Conservation (phyloP, 2,113 vertebrate genomes). For the Salvator merianae region DNA sequence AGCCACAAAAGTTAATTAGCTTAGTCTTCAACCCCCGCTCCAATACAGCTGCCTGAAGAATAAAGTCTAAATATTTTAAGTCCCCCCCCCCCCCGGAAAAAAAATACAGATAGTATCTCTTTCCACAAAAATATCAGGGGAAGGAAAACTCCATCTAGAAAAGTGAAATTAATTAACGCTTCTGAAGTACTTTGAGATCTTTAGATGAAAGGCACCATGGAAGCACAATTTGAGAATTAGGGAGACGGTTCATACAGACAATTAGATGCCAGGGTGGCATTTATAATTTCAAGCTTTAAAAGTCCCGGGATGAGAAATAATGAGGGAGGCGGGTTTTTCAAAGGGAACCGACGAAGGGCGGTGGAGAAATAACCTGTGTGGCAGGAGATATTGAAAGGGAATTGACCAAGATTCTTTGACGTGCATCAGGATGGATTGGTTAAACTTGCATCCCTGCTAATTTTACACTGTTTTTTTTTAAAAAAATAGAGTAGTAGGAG, state of each 20-base stretch:
- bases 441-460: neutral
- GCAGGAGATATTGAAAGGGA: no score
- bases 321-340: neutral
- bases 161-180: slow-evolving; percentile 60
- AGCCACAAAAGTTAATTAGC: neutral
- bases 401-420: no score
- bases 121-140: neutral
- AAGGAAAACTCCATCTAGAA: slow-evolving; percentile 21
- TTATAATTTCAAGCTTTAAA: neutral
- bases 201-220: slow-evolving; percentile 54
- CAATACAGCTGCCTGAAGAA: neutral
- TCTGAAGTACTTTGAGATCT: slow-evolving; percentile 55
- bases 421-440: no score
- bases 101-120: neutral
- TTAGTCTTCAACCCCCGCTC: no score
- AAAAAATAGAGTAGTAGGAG: no score
- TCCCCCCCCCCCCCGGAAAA: no score
- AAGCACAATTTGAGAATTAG: slow-evolving; percentile 62
- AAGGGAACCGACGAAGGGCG: neutral
- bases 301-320: slow-evolving; percentile 5
- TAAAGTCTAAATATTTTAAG: neutral
- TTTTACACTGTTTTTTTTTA: no score
- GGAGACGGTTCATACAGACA: slow-evolving; percentile 50
- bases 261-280: slow-evolving; percentile 22
- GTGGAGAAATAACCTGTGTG: neutral